phyloP scores from a whole-genome alignment of 2,113 vertebrate species.

The Gopherus flavomarginatus region DNA sequence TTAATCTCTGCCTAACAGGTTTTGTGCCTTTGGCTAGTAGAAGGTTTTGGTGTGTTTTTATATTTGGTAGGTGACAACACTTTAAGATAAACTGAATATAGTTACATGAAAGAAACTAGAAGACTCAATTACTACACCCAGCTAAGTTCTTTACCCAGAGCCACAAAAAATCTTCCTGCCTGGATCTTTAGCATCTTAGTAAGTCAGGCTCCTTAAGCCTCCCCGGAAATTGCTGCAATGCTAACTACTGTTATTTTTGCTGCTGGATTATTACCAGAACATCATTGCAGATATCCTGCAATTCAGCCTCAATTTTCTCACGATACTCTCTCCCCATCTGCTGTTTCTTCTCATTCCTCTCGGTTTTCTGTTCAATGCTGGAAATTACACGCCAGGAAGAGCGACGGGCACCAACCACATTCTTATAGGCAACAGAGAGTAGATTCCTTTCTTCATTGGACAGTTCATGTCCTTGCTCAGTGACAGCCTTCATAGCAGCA shows the following conservation, averaged over 20 bases:
- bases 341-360: slow-evolving; percentile 96
- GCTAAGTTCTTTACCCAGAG: background rate
- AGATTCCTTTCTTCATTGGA: slow-evolving; percentile 98
- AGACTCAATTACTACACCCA: background rate
- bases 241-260: slow-evolving; percentile 58
- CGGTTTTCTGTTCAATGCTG: slow-evolving; percentile 97
- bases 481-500: slow-evolving; percentile 96
- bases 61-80: rapidly evolving
- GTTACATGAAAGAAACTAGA: background rate
- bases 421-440: slow-evolving; percentile 98
- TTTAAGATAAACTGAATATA: background rate
- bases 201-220: slow-evolving; percentile 11
- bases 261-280: slow-evolving; percentile 89
- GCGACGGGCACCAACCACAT: slow-evolving; percentile 96
- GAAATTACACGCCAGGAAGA: slow-evolving; percentile 98
- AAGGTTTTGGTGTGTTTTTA: background rate
- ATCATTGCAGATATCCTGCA: slow-evolving; percentile 97
- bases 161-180: background rate
- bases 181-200: background rate
- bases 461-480: slow-evolving; percentile 93
- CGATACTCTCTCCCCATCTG: slow-evolving; percentile 96
- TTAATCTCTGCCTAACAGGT: background rate
- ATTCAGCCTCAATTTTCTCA: slow-evolving; percentile 94
- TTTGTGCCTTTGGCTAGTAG: no score
- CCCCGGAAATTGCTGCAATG: slow-evolving; percentile 30